Conservation (phyloP, 2,888 invertebrate genomes). For the Ctenicera cuprea region DNA sequence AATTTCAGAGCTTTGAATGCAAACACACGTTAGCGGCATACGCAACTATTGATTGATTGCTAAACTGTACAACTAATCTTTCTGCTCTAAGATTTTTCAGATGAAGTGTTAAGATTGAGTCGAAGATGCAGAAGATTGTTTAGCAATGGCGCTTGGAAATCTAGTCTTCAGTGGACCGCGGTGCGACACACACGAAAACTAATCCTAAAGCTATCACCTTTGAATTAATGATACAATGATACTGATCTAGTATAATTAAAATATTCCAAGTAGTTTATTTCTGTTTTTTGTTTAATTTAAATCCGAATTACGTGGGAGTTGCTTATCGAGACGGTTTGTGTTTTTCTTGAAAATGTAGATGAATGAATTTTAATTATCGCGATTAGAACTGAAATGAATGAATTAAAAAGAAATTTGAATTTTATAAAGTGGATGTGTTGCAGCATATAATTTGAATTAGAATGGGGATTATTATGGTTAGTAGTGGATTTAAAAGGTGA, state of each 20-base stretch:
- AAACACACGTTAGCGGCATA: background rate
- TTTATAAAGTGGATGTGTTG: background rate
- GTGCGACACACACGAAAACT: constrained; percentile 41
- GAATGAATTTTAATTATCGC: background rate
- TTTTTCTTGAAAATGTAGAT: background rate
- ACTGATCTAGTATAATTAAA: constrained; percentile 1
- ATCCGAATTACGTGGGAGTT: background rate
- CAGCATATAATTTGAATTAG: background rate
- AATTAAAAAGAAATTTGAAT: background rate
- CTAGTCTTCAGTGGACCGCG: constrained; percentile 47
- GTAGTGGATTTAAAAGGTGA: background rate
- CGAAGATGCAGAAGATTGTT: constrained; percentile 31
- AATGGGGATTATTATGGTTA: background rate
- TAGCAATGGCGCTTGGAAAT: constrained; percentile 47
- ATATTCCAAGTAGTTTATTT: background rate
- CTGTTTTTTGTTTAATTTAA: background rate
- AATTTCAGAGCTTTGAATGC: constrained; percentile 1
- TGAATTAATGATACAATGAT: background rate
- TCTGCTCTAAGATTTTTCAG: background rate
- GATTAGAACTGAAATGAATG: background rate
- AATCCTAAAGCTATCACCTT: background rate
- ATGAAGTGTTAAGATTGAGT: constrained; percentile 13
- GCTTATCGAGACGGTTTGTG: background rate
- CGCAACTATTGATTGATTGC: background rate
- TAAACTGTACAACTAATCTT: background rate